Conservation (phyloP, 2,888 invertebrate genomes). For the Tuta absoluta region DNA sequence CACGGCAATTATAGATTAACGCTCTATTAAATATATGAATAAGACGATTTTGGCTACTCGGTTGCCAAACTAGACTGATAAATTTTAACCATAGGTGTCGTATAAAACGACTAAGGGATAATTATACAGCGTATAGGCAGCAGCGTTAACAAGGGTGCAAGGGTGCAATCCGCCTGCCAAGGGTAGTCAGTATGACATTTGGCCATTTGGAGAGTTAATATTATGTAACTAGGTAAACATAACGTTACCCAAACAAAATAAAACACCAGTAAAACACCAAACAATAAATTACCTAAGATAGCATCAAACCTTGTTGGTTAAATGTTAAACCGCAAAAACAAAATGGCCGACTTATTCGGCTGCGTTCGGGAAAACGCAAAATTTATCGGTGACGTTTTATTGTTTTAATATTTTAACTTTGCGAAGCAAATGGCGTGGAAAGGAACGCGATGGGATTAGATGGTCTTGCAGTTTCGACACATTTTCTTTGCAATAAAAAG, state of each 20-base stretch:
- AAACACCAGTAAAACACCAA: constrained; percentile 3
- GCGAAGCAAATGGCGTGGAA: constrained; percentile 3
- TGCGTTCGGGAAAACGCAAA: constrained; percentile 12
- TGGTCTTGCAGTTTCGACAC: neutral
- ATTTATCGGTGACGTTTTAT: constrained; percentile 17
- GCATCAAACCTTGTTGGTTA: constrained; percentile 7
- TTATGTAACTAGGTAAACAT: neutral
- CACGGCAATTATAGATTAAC: no score
- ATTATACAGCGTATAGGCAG: no score
- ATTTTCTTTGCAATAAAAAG: neutral
- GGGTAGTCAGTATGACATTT: no score
- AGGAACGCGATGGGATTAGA: neutral
- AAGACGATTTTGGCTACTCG: no score
- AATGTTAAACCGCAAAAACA: constrained; percentile 12
- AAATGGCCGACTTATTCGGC: constrained; percentile 10
- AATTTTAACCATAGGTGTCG: no score
- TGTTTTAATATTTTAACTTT: constrained; percentile 15
- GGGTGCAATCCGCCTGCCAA: no score
- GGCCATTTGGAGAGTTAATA: no score
- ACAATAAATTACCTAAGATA: constrained; percentile 14
- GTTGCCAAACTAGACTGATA: no score
- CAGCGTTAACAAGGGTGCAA: no score
- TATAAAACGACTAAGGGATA: no score
- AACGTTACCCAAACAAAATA: neutral
- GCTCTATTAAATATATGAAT: no score